Evolutionary conservation across 1,140 invertebrate genomes (phyloP).

Genomic region (Drosophila sucinea): DNA sequence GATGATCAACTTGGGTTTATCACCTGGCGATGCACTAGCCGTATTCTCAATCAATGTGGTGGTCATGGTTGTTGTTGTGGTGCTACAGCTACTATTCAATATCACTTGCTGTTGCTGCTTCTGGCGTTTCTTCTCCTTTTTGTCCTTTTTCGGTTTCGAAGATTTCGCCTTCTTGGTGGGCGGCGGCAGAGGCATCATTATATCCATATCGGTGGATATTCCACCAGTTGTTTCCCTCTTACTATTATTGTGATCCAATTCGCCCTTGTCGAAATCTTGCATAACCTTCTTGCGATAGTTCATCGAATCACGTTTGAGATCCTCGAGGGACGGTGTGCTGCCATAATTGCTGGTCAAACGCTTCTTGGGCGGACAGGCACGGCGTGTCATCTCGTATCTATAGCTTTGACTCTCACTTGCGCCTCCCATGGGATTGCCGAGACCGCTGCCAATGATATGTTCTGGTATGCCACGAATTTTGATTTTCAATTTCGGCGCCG

Average conservation of each 20-base stretch:
- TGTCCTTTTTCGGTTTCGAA: constrained; percentile 85
- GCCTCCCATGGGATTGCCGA: constrained; percentile 83
- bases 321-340: constrained; percentile 88
- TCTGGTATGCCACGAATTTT: constrained; percentile 87
- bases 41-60: constrained; percentile 82
- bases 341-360: constrained; percentile 86
- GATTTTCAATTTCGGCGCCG: constrained; percentile 91
- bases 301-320: constrained; percentile 92
- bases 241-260: constrained; percentile 83
- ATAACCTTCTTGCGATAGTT: constrained; percentile 92
- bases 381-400: constrained; percentile 83
- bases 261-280: constrained; percentile 90
- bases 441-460: constrained; percentile 83
- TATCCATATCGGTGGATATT: background rate
- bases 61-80: constrained; percentile 56
- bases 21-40: constrained; percentile 79
- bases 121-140: constrained; percentile 88
- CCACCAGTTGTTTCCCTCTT: constrained; percentile 28
- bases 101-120: constrained; percentile 47
- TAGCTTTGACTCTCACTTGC: constrained; percentile 42
- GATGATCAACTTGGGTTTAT: constrained; percentile 87
- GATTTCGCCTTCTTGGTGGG: constrained; percentile 83
- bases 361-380: constrained; percentile 90
- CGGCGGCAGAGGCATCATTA: constrained; percentile 45
- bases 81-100: constrained; percentile 32